Evolutionary conservation across 2,888 invertebrate genomes (phyloP).

Genomic region (Dynastes hyllus): DNA sequence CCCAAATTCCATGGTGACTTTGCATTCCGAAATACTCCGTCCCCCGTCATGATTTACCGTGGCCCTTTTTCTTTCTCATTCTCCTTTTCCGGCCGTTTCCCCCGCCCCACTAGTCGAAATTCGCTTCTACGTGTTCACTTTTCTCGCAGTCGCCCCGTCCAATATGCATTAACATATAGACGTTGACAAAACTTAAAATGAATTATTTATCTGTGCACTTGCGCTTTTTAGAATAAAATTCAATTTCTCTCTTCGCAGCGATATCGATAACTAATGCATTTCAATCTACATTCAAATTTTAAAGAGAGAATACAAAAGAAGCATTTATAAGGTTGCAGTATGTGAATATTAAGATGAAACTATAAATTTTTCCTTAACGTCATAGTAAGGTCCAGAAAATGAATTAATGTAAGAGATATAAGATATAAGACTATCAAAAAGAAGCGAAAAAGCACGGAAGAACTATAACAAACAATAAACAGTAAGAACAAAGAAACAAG

Average conservation of each 20-base stretch:
- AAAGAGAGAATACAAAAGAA: neutral
- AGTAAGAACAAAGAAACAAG: too few species aligned
- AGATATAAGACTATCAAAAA: too few species aligned
- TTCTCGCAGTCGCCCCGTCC: constrained; percentile 29
- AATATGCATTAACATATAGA: constrained; percentile 51
- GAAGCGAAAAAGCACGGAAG: too few species aligned
- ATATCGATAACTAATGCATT: constrained; percentile 9
- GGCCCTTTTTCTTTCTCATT: constrained; percentile 37
- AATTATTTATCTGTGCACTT: constrained; percentile 47
- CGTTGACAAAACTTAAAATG: constrained; percentile 50
- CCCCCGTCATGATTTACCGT: constrained; percentile 58
- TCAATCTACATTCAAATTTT: constrained; percentile 22
- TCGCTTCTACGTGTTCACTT: constrained; percentile 31
- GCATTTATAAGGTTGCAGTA: neutral
- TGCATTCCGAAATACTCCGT: constrained; percentile 62
- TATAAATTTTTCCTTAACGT: too few species aligned
- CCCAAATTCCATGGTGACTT: constrained; percentile 63
- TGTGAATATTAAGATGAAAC: neutral
- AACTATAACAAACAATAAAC: too few species aligned
- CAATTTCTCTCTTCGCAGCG: constrained; percentile 2
- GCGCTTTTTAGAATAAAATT: constrained; percentile 32
- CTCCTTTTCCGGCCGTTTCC: constrained; percentile 28
- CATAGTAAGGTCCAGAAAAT: too few species aligned
- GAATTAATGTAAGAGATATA: too few species aligned
- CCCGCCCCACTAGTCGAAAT: constrained; percentile 58